Evolutionary conservation across 2,113 vertebrate species (phyloP).

Genomic region (Nematolebias whitei): DNA sequence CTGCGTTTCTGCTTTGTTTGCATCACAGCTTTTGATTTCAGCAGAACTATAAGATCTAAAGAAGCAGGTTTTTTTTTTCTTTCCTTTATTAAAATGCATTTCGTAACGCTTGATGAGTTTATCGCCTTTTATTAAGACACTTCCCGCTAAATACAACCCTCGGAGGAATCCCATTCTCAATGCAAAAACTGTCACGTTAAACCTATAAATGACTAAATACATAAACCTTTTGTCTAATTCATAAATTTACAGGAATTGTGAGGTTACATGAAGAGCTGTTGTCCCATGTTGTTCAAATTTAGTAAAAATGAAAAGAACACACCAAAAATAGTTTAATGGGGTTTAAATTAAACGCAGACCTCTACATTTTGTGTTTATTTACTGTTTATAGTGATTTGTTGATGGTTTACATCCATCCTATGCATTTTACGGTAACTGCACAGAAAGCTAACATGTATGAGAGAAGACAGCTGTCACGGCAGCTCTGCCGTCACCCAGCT

Average conservation of each 20-base stretch:
- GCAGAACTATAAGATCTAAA: background rate
- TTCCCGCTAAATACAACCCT: background rate
- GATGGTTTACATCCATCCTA: background rate
- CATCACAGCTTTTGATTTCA: background rate
- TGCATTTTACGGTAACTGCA: background rate
- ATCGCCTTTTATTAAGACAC: no score
- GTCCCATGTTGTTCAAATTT: no score
- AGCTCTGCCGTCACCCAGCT: conserved; percentile 26
- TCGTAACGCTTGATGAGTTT: background rate
- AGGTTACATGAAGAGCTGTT: no score
- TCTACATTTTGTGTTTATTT: background rate
- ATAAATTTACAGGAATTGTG: no score
- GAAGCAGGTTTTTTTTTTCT: no score
- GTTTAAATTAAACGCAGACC: background rate
- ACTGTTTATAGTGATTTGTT: background rate
- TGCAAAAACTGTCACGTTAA: no score
- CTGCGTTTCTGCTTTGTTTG: background rate
- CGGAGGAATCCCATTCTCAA: no score
- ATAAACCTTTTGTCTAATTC: no score
- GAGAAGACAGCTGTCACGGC: conserved; percentile 62
- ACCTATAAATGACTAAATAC: no score
- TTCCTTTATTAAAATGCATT: no score
- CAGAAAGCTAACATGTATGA: conserved; percentile 22
- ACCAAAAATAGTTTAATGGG: no score
- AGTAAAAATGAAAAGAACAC: no score